Base-by-base conservation (phyloP, 2,797 vertebrate species). In the Cephalopachus bancanus region DNA sequence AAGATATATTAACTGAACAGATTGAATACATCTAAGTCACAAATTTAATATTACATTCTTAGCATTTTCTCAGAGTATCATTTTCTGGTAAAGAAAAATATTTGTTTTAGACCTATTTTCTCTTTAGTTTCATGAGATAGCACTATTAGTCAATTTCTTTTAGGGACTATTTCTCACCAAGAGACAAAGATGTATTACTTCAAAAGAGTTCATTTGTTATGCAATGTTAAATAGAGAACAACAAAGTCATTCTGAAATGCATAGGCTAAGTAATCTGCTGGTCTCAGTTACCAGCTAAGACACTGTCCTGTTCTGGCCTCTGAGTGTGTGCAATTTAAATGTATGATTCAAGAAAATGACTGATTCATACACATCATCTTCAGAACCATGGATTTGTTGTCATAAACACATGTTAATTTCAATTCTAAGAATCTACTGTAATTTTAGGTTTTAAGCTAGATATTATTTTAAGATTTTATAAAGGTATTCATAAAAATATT, bases 341-440 rank as follows among this genome's bases (percentile, higher is more conserved):
- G 12, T 11, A 6, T 55, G 16, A 57, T 89, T 93, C 28, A 60
- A 55, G 44, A 83, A 87, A 83, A 81, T 83, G 59, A 64, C 51
- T 16, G 71, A 15, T 83, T 83, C 17, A 57, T 55, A 1, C 1
- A n/a, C 55, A 24, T 62, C 69, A 83, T 69, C 24, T 83, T 93
- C 28, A 88, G 22, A 86, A 44, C 14, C 19, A 57, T n/a, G 33
- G 85, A 51, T 67, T 62, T n/a, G 4, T 57, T 74, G 49, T 74
- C 37, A 89, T 69, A 76, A 91, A 79, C 53, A 87, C 24, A 93
- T 75, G 6, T 30, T 92, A 81, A 85, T 85, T 55, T 93, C 19
- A 89, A 30, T 91, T 91, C 65, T 62, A 64, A 91, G 15, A 79
- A 14, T 75, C 28, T 75, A 53, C 7, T 44, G 1, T 49, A 84